Evolutionary conservation across 2,797 vertebrate species (phyloP).

Genomic region (Anniella stebbinsi): DNA sequence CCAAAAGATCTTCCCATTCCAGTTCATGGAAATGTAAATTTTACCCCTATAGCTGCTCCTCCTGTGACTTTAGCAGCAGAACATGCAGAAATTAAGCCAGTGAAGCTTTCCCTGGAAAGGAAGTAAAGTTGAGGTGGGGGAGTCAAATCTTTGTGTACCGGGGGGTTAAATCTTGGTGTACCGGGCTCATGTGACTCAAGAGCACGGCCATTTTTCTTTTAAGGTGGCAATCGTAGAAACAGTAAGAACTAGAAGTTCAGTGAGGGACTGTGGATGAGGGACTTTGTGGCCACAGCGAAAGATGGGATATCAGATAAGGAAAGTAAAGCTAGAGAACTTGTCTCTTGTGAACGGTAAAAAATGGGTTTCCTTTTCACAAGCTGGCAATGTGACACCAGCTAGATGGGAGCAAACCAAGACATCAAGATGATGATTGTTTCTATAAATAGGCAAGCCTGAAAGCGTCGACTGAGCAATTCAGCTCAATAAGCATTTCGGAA

Average conservation of each 20-base stretch:
- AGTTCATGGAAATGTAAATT: background rate
- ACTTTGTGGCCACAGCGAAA: background rate
- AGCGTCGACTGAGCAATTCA: slow-evolving; percentile 26
- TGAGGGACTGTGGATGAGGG: background rate
- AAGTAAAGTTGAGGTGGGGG: background rate
- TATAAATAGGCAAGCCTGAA: slow-evolving; percentile 45
- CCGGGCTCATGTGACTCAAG: background rate
- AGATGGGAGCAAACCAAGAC: slow-evolving; percentile 39
- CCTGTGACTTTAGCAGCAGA: background rate
- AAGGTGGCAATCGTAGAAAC: background rate
- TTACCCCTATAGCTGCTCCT: background rate
- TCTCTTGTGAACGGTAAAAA: background rate
- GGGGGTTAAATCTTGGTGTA: background rate
- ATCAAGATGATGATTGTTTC: slow-evolving; percentile 8
- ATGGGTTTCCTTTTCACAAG: slow-evolving; percentile 15
- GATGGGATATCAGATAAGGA: slow-evolving; percentile 10
- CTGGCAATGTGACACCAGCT: background rate
- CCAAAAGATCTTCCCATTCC: background rate
- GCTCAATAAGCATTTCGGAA: slow-evolving; percentile 25
- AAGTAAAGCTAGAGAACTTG: background rate
- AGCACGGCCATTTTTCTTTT: background rate
- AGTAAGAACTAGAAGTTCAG: background rate
- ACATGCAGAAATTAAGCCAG: background rate
- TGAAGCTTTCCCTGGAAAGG: background rate
- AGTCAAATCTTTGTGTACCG: background rate